phyloP scores from a whole-genome alignment of 1,140 invertebrate genomes.

The Caenorhabditis inopinata region DNA sequence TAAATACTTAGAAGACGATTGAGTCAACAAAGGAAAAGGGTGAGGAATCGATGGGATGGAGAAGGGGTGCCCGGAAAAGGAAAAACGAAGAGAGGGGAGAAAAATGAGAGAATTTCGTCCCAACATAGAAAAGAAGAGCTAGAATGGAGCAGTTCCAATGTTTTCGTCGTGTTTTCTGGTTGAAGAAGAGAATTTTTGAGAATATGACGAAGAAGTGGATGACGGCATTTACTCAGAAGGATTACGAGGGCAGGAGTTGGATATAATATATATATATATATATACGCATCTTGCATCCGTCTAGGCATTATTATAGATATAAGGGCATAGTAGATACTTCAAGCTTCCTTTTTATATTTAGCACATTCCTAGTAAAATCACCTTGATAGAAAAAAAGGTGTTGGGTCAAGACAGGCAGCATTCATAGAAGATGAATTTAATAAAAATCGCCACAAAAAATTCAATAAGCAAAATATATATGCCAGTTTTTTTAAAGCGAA shows the following conservation, averaged over 20 bases:
- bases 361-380: too few relatives aligned
- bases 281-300: neutral
- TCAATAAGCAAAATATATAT: too few relatives aligned
- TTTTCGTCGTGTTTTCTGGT: neutral
- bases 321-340: too few relatives aligned
- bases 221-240: neutral
- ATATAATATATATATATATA: neutral
- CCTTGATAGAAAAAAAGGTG: too few relatives aligned
- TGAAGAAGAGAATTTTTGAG: neutral
- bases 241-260: neutral
- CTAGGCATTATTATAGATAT: too few relatives aligned
- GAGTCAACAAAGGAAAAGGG: constrained; percentile 10
- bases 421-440: too few relatives aligned
- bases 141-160: constrained; percentile 15
- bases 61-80: neutral
- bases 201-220: neutral
- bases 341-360: too few relatives aligned
- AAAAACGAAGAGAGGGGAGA: neutral
- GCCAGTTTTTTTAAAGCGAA: too few relatives aligned
- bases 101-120: neutral
- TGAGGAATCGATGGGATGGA: neutral
- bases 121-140: neutral
- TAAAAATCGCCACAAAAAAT: too few relatives aligned
- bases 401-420: too few relatives aligned
- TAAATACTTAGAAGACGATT: neutral